Conservation (phyloP, 2,113 vertebrate species). For the Phasianus colchicus region DNA sequence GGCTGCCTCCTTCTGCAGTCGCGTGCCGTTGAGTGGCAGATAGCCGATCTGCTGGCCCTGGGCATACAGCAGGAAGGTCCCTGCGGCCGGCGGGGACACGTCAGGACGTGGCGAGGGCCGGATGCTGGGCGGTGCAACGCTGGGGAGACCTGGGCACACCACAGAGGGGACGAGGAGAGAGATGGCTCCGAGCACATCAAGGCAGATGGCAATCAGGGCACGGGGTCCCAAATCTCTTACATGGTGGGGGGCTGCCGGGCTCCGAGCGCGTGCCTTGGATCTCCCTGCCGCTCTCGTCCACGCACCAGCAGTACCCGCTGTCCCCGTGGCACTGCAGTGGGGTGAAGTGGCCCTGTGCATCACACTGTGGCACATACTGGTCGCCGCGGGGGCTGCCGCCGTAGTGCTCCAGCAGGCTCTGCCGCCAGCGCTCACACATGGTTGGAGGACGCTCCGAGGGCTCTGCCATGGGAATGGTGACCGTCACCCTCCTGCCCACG, state of each 20-base stretch:
- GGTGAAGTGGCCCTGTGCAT: constrained; percentile 82
- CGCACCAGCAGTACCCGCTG: constrained; percentile 96
- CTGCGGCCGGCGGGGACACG: constrained; percentile 81
- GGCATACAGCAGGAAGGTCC: constrained; percentile 91
- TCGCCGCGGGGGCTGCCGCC: constrained; percentile 82
- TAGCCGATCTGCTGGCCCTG: constrained; percentile 96
- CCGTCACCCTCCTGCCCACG: rapidly evolving
- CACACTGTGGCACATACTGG: constrained; percentile 92
- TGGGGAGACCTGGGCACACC: constrained; percentile 85
- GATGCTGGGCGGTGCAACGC: constrained; percentile 80
- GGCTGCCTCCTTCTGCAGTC: constrained; percentile 82
- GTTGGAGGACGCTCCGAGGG: constrained; percentile 82
- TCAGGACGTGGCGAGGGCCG: constrained; percentile 85
- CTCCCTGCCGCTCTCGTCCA: constrained; percentile 89
- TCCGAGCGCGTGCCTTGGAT: constrained; percentile 88
- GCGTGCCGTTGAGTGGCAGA: constrained; percentile 90
- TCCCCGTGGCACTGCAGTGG: constrained; percentile 93
- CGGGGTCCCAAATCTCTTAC: constrained; percentile 74
- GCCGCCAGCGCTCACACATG: constrained; percentile 91
- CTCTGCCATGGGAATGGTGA: background rate
- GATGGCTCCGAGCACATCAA: rapidly evolving
- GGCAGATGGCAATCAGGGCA: rapidly evolving
- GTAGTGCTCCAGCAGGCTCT: constrained; percentile 89
- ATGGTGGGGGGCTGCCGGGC: constrained; percentile 85
- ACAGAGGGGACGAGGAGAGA: background rate